Evolutionary conservation across 2,113 vertebrate genomes (phyloP).

Genomic region (Parotia lawesii): DNA sequence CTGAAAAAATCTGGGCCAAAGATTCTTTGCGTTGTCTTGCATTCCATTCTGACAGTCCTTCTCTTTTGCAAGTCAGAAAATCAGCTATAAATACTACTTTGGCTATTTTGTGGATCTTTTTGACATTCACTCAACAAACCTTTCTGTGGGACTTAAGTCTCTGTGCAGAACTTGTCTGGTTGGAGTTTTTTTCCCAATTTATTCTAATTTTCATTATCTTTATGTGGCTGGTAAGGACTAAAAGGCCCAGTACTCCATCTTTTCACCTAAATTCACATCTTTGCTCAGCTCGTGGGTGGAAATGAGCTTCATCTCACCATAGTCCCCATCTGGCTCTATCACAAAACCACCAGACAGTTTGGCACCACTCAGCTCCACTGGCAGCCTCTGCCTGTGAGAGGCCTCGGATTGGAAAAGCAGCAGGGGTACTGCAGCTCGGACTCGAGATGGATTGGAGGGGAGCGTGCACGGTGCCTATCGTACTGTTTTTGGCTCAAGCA

Average conservation of each 20-base stretch:
- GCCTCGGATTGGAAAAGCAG: constrained; percentile 25
- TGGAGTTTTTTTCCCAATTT: background rate
- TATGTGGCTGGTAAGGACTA: background rate
- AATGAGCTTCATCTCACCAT: constrained; percentile 24
- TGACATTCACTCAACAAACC: background rate
- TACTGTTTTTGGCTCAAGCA: constrained; percentile 23
- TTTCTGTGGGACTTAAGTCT: background rate
- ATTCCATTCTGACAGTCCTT: constrained; percentile 39
- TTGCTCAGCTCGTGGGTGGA: background rate
- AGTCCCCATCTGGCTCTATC: constrained; percentile 15
- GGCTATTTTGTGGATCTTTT: background rate
- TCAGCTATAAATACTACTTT: background rate
- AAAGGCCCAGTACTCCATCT: background rate
- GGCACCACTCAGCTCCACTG: constrained; percentile 17
- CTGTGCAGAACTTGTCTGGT: background rate
- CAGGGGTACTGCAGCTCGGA: constrained; percentile 23
- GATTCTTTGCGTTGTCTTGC: constrained; percentile 44
- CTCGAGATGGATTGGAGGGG: constrained; percentile 17
- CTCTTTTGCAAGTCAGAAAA: constrained; percentile 5
- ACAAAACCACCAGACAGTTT: constrained; percentile 61
- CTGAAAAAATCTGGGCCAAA: constrained; percentile 57
- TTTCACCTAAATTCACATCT: background rate
- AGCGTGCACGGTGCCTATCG: background rate
- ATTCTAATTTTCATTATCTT: background rate
- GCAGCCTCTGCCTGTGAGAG: constrained; percentile 30